Conservation (phyloP, 2,888 invertebrate genomes). For the Tridacna crocea region DNA sequence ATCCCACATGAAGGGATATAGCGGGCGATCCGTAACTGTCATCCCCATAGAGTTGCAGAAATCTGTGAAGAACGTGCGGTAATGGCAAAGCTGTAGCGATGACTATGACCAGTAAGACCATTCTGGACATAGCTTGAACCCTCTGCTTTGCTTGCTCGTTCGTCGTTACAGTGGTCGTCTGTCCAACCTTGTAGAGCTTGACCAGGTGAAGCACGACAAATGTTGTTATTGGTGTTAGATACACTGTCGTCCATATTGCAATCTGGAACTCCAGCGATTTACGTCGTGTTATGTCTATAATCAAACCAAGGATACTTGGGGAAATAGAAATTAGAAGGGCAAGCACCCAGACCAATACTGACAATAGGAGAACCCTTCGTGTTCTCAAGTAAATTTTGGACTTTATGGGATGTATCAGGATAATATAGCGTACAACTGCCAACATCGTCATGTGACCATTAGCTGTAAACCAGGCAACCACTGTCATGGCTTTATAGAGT, state of each 20-base stretch:
- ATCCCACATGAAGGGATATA: constrained; percentile 29
- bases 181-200: constrained; percentile 41
- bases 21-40: constrained; percentile 8
- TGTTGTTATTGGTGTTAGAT: constrained; percentile 47
- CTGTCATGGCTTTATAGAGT: constrained; percentile 31
- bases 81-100: constrained; percentile 51
- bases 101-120: constrained; percentile 51
- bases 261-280: constrained; percentile 35
- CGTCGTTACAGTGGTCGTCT: constrained; percentile 38
- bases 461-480: constrained; percentile 47
- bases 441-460: constrained; percentile 53
- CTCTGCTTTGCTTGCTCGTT: constrained; percentile 40
- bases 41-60: constrained; percentile 1
- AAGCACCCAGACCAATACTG: constrained; percentile 47
- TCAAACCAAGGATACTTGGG: constrained; percentile 20
- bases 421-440: constrained; percentile 51
- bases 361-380: constrained; percentile 39
- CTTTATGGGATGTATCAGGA: constrained; percentile 40
- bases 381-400: constrained; percentile 33
- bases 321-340: constrained; percentile 37
- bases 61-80: constrained; percentile 39
- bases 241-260: constrained; percentile 41
- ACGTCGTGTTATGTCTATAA: constrained; percentile 4
- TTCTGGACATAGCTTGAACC: constrained; percentile 52
- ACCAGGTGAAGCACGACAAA: constrained; percentile 38